These are phyloP conservation scores for Orcinus orca DNA, from an alignment of 2,113 vertebrate species.

Conservation along the genomic window DNA sequence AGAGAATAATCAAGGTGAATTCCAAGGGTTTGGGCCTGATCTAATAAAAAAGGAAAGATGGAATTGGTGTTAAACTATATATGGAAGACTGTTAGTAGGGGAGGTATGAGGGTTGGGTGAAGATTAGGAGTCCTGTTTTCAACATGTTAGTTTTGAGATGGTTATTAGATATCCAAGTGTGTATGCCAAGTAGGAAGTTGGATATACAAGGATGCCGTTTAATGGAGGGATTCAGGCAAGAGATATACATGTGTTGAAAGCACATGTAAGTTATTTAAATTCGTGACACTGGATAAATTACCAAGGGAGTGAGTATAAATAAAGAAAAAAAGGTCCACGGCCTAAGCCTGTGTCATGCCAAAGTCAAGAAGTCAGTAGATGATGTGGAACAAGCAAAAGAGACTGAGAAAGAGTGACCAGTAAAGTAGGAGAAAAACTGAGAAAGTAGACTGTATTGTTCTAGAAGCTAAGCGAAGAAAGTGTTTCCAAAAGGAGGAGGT, in stretches of 20 bases:
- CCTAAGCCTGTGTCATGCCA: not conserved
- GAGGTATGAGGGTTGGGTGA: not conserved
- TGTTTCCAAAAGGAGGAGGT: not conserved
- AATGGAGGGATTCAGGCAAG: not conserved
- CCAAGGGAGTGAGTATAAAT: not conserved
- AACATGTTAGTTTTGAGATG: not conserved
- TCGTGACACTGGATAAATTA: not conserved
- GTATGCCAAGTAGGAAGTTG: not conserved
- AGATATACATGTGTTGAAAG: not conserved
- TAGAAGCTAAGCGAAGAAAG: slow-evolving; percentile 7
- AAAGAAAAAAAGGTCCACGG: not conserved
- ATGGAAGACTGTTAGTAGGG: not conserved
- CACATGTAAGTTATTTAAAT: not conserved
- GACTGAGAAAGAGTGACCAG: not conserved
- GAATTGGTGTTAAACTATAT: not conserved
- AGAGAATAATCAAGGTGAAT: not conserved
- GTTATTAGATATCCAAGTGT: not conserved
- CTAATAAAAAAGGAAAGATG: not conserved
- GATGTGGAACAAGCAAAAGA: not conserved
- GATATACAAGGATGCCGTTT: not conserved
- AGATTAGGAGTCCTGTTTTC: not conserved
- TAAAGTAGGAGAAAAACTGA: not conserved
- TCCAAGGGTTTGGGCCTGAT: not conserved
- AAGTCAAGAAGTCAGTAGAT: not conserved
- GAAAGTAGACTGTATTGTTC: not conserved